A percentile compares a stretch with the other conserved stretches of the same genome.
These are phyloP conservation scores for Lepetodrilus schrolli DNA, from an alignment of 2,888 invertebrate genomes.

Conservation along the genomic window DNA sequence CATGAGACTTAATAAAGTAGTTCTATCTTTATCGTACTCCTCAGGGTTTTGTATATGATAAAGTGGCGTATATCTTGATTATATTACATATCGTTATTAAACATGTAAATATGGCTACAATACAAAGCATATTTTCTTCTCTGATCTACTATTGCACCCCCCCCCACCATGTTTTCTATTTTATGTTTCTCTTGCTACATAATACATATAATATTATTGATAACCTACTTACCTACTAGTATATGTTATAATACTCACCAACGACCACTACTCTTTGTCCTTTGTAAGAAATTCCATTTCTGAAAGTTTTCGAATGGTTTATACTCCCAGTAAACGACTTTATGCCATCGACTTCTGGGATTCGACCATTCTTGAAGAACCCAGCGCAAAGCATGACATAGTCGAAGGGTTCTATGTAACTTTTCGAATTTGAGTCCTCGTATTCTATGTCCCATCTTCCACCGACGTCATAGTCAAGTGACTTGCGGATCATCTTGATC, in stretches of 20 bases:
- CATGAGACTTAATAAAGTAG: too few species aligned
- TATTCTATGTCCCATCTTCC: slow-evolving; percentile 3
- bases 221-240: neutral
- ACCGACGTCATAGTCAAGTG: neutral
- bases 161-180: too few species aligned
- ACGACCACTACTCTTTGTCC: neutral
- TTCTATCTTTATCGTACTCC: too few species aligned
- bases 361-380: slow-evolving; percentile 1
- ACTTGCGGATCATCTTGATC: neutral
- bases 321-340: neutral
- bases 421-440: neutral
- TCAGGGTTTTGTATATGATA: too few species aligned
- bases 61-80: too few species aligned
- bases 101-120: too few species aligned
- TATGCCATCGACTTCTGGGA: neutral
- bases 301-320: neutral
- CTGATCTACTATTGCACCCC: too few species aligned
- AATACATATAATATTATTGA: too few species aligned
- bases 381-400: slow-evolving; percentile 9
- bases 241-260: neutral
- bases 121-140: too few species aligned
- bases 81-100: too few species aligned
- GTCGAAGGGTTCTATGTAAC: neutral
- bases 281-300: neutral
- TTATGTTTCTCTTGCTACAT: too few species aligned